These are phyloP conservation scores for Tetramorium parvispinum DNA, from an alignment of 1,140 invertebrate genomes.

Conservation along the genomic window DNA sequence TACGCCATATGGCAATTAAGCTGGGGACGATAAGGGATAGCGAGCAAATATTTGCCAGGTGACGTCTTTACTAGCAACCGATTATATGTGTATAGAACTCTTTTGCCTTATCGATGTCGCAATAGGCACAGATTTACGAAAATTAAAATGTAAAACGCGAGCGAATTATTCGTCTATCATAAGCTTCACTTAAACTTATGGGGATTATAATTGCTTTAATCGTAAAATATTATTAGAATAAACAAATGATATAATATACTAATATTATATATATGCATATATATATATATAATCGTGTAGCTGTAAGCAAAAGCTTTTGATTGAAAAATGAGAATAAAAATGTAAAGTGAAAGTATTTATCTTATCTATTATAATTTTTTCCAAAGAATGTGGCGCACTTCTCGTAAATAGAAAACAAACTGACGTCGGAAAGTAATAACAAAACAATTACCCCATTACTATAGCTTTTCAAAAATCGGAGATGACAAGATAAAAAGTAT, in stretches of 20 bases:
- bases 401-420: not conserved
- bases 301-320: not conserved
- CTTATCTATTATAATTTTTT: not conserved
- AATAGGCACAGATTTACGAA: constrained; percentile 58
- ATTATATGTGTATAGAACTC: constrained; percentile 55
- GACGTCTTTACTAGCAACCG: constrained; percentile 72
- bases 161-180: not conserved
- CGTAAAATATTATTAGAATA: not conserved
- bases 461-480: not conserved
- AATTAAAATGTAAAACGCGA: constrained; percentile 58
- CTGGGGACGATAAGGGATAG: constrained; percentile 74
- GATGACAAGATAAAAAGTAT: not conserved
- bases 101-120: constrained; percentile 63
- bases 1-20: constrained; percentile 76
- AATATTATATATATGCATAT: not conserved
- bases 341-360: not conserved
- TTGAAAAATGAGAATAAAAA: constrained; percentile 1
- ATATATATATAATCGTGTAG: not conserved
- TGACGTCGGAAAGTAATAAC: not conserved
- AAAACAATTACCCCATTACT: not conserved
- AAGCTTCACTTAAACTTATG: constrained; percentile 17
- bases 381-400: too few relatives aligned
- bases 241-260: not conserved
- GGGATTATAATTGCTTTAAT: not conserved
- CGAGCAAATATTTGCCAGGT: constrained; percentile 75